Evolutionary conservation across 2,113 vertebrate genomes (phyloP), one percentile per base, ranked within the genome.

Genomic region (Pitta sordida): DNA sequence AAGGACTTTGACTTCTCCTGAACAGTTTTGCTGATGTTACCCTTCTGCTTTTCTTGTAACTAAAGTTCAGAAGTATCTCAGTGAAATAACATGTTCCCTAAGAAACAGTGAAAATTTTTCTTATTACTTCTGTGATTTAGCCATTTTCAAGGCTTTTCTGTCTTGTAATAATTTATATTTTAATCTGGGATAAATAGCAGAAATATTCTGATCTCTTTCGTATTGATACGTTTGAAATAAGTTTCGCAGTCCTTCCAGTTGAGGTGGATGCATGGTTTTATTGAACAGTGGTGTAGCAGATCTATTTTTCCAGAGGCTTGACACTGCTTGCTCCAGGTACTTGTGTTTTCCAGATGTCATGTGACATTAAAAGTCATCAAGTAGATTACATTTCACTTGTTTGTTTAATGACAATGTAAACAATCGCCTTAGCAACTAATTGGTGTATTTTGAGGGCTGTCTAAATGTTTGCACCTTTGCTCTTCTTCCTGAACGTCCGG

Each of bases 401-500:
- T 78, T 88, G 20, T 59, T 84, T 81, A 83, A 37, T 68, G 78
- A 36, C 22, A 78, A 14, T 6, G 43, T 36, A 88, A 93, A 77
- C 53, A 86, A 88, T 88, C 10, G 14, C 21, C 77, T 39, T 71
- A 59, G 43, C 27, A 76, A 51, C 52, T 30, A 64, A 29, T 15
- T 22, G 37, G 29, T 53, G n/a, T 71, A 17, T 86, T 93, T 79
- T 67, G 24, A 60, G 55, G 43, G 36, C 34, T 59, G 15, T 29
- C 23, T 74, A 0, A 0, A 0, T 62, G 29, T 83, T 64, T 65
- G 41, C 51, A 12, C 77, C 15, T 30, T 59, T 36, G 15, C 22
- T 70, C 9, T 30, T 82, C 32, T 58, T 79, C 44, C 37, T 39
- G 46, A 62, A 81, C 76, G 79, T 32, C 23, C 52, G 24, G 10